phyloP scores from a whole-genome alignment of 2,888 invertebrate genomes.

The Apodemia duryi region DNA sequence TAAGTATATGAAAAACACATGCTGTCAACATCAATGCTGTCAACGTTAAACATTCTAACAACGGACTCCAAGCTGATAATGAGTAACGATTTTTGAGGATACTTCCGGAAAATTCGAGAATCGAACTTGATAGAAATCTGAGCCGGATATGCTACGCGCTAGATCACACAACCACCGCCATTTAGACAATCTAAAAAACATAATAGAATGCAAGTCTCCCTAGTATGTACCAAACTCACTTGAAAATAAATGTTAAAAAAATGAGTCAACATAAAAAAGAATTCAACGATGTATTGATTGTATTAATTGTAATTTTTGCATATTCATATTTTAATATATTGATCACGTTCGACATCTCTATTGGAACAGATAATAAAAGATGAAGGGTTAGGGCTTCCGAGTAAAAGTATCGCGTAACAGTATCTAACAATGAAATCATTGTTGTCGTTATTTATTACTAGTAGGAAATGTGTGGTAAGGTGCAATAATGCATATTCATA shows the following conservation, averaged over 20 bases:
- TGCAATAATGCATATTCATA: constrained; percentile 7
- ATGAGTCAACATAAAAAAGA: not conserved
- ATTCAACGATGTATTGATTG: not conserved
- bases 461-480: not conserved
- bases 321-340: constrained; percentile 53
- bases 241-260: not conserved
- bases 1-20: too few species aligned
- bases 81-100: too few species aligned
- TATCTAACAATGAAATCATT: too few species aligned
- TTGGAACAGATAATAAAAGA: constrained; percentile 2
- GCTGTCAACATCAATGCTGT: too few species aligned
- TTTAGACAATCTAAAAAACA: not conserved
- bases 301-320: constrained; percentile 70
- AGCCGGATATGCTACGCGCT: too few species aligned
- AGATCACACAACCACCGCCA: too few species aligned
- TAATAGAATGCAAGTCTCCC: not conserved
- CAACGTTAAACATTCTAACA: too few species aligned
- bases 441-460: too few species aligned
- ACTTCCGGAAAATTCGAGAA: too few species aligned
- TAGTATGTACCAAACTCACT: not conserved
- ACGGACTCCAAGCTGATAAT: too few species aligned
- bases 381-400: constrained; percentile 12
- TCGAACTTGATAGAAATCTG: too few species aligned
- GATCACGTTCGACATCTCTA: constrained; percentile 3
- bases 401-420: too few species aligned